Base-by-base conservation (phyloP, 2,113 vertebrate species). In the Mus musculus region DNA sequence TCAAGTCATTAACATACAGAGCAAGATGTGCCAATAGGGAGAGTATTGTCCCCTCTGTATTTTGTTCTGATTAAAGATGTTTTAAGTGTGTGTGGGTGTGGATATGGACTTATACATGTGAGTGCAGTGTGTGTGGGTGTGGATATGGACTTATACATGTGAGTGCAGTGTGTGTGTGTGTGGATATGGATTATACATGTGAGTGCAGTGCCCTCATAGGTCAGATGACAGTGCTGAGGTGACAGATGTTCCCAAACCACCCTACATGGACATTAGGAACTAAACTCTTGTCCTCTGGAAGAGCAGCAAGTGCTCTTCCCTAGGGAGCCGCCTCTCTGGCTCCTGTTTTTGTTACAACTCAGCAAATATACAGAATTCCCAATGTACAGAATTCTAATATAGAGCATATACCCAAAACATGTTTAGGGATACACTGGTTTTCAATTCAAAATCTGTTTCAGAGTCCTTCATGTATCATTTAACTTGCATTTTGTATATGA, bases 371-470 rank as follows among this genome's bases (percentile, higher is more conserved):
- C 42, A 42, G 42, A 42, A 42, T 42, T 42, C 1, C 13, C 2
- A 65, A 73, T 82, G 89, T 39, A 88, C 1, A 92, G 95, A 90
- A 63, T 90, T 73, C n/a, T 95, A 88, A 36, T 46, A 92, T 2
- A 84, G 28, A 87, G 65, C 81, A 87, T 11, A 88, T 85, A 69
- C 88, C 95, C 92, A 65, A 73, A 93, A 89, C 81, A 1, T 61
- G 87, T 26, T 95, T 88, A 78, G 49, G 95, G 10, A 86, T 80
- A 7, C 72, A 76, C 89, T 78, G 7, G 89, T 67, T 94, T 94
- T 93, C 92, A 89, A 26, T 86, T 94, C 36, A 54, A 89, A 92
- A 96, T 75, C 84, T 88, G 65, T 65, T 95, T 95, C 39, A 88
- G 33, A 73, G 42, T 78, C 61, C 89, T 42, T 82, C 93, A 77